Evolutionary conservation across 2,797 vertebrate species (phyloP).

Genomic region (Sus cebifrons): DNA sequence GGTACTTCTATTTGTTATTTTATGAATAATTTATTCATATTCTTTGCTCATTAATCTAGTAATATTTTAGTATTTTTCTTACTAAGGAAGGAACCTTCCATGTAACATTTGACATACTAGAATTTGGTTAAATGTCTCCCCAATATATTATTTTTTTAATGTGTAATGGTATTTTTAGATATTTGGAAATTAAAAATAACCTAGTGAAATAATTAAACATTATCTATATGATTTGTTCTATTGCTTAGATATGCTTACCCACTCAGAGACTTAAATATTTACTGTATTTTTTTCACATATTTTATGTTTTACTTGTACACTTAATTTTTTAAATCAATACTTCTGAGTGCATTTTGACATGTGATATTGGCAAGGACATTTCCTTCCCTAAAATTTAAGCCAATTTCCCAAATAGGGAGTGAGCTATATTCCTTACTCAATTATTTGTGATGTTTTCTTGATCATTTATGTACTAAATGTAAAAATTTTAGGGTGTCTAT

Average conservation of each 20-base stretch:
- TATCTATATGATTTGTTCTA: not conserved
- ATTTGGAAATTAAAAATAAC: conserved; percentile 21
- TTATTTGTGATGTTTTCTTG: not conserved
- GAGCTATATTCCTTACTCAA: not conserved
- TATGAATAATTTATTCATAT: not conserved
- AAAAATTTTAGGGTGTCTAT: not conserved
- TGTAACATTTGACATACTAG: not conserved
- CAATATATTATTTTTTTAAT: not conserved
- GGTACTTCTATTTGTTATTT: not conserved
- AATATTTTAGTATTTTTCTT: not conserved
- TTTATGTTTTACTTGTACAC: not conserved
- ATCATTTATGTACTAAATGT: not conserved
- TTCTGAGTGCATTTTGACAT: not conserved
- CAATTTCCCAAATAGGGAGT: not conserved
- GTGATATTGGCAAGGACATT: not conserved
- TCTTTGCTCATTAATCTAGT: not conserved
- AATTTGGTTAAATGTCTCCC: not conserved
- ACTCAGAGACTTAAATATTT: not conserved
- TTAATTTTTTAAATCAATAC: not conserved
- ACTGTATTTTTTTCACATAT: not conserved
- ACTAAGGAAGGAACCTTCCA: not conserved
- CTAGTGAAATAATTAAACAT: conserved; percentile 18
- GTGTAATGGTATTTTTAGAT: not conserved
- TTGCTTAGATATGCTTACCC: not conserved
- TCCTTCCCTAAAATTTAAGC: not conserved